Percentiles rank a stretch among this genome's conserved stretches.
Conservation (phyloP, 2,797 vertebrate genomes). For the Channallabes apus region DNA sequence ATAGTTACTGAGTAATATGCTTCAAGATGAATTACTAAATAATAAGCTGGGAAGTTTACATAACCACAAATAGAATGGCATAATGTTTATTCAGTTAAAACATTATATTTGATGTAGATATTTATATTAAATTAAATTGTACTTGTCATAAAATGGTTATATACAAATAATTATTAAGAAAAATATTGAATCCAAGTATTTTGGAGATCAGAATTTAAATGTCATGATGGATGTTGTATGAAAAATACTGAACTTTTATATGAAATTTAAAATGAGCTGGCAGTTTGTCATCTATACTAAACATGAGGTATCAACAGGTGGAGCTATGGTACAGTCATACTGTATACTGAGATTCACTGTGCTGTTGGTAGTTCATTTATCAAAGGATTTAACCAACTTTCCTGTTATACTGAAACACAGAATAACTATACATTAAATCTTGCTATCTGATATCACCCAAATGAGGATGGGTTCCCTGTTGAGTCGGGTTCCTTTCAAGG, state of each 20-base stretch:
- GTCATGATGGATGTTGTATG: too few species aligned
- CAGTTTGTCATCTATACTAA: slow-evolving; percentile 30
- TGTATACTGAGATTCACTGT: slow-evolving; percentile 24
- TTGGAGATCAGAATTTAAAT: background rate
- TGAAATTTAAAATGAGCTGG: background rate
- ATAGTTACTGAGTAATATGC: slow-evolving; percentile 20
- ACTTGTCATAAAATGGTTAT: background rate
- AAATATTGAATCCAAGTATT: background rate
- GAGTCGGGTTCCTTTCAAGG: too few species aligned
- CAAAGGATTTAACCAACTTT: too few species aligned
- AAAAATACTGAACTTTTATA: background rate
- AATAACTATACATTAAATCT: too few species aligned
- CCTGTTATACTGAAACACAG: too few species aligned
- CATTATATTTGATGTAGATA: background rate
- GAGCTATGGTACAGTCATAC: slow-evolving; percentile 68
- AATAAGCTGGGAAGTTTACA: background rate
- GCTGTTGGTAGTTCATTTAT: background rate
- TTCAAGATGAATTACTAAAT: background rate
- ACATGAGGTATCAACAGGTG: slow-evolving; percentile 68
- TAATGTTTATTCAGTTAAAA: background rate
- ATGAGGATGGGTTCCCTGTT: too few species aligned
- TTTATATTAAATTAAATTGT: background rate
- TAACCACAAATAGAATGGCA: background rate
- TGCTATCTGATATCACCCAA: too few species aligned
- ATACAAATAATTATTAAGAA: background rate